phyloP scores from a whole-genome alignment of 1,140 invertebrate genomes.

The Alviniconcha marisindica region DNA sequence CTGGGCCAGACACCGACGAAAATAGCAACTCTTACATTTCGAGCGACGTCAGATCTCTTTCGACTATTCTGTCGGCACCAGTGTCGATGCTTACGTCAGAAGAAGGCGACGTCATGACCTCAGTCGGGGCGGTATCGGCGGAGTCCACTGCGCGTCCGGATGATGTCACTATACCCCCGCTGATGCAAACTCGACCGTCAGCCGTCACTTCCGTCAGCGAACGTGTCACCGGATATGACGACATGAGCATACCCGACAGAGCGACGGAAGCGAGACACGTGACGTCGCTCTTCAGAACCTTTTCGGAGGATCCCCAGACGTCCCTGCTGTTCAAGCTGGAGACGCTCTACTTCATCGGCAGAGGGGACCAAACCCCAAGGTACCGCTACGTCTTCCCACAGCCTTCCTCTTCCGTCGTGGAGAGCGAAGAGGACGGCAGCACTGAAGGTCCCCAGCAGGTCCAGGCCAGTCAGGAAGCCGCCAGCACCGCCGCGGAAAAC shows the following conservation, averaged over 20 bases:
- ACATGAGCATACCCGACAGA: neutral
- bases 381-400: neutral
- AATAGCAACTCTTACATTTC: too few species aligned
- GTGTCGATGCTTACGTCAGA: neutral
- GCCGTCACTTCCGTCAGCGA: neutral
- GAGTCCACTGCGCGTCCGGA: neutral
- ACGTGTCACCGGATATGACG: slow-evolving; percentile 24
- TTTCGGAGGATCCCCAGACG: slow-evolving; percentile 7
- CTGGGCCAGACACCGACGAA: too few species aligned
- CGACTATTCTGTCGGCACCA: neutral
- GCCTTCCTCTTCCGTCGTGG: neutral
- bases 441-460: too few species aligned
- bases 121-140: too few species aligned
- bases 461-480: too few species aligned
- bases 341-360: slow-evolving; percentile 19
- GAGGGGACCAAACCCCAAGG: neutral
- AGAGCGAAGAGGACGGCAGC: neutral
- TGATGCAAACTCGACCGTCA: neutral
- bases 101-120: too few species aligned
- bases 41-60: neutral
- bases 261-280: slow-evolving; percentile 23
- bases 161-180: neutral
- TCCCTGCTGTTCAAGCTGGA: slow-evolving; percentile 27
- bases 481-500: neutral
- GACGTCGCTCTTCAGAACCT: slow-evolving; percentile 9